Evolutionary conservation across 2,797 vertebrate genomes (phyloP), one percentile per base, ranked within the genome.

Genomic region (Brachyrhaphis roseni): DNA sequence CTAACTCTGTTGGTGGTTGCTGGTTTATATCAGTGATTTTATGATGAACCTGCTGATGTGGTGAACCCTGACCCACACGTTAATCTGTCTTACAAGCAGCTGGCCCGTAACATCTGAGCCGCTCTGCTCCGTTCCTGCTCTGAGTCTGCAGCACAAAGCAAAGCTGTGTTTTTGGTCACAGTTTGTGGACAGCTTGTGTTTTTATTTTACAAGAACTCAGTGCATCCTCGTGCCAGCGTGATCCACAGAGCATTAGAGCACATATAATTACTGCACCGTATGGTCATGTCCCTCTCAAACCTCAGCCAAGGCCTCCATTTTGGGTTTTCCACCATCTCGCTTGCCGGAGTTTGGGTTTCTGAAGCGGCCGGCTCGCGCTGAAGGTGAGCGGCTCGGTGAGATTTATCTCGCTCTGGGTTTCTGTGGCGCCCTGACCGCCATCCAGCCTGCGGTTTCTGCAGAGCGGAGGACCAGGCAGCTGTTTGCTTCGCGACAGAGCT

Each of bases 201-300:
- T 85, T 86, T 81, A 59, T 76, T 91, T 89, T 70, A 83, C 77
- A 85, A 86, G 87, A 74, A 18, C 79, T 84, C 81, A 70, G 72
- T 82, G 89, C 85, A 88, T 88, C 80, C 86, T 28, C 75, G 76
- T 78, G 76, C 89, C 84, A 89, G 91, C 88, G n/a, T 77, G 82
- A 90, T 91, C 93, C 91, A 74, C 93, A 93, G 88, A 86, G 90
- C 90, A 94, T 95, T 94, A 95, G 88, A 62, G 87, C 87, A 91
- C 86, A 79, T 95, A 87, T 95, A 95, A 95, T 95, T 96, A 95
- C 93, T 78, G 86, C 84, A 7, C 87, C 83, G 91, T 92, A 91
- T 89, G 94, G 94, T 95, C 94, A 93, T 94, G 94, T 95, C 91
- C 86, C 87, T 90, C 82, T 87, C 75, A 94, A 95, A 95, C 95